A percentile compares a stretch with the other conserved stretches of the same genome.
These are phyloP conservation scores for Nannobrachium achirus DNA, from an alignment of 2,113 vertebrate species.

Conservation along the genomic window DNA sequence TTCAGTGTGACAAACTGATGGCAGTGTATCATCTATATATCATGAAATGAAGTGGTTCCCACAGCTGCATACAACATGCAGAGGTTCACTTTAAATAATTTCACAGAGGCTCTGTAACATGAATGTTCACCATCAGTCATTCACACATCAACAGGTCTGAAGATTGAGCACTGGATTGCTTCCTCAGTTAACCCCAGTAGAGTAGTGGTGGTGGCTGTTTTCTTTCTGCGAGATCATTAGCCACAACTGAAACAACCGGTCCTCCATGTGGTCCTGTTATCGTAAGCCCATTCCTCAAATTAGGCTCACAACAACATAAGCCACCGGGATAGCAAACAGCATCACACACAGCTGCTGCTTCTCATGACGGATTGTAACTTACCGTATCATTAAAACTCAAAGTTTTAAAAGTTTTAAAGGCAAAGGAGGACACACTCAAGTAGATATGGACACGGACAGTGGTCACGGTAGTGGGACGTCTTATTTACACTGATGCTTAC, in stretches of 20 bases:
- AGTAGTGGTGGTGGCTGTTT: constrained; percentile 35
- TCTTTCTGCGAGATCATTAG: constrained; percentile 34
- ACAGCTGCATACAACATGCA: constrained; percentile 25
- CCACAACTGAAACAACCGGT: constrained; percentile 36
- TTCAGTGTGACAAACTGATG: constrained; percentile 54
- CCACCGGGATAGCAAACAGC: constrained; percentile 24
- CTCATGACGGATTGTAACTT: constrained; percentile 22
- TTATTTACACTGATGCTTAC: too few species aligned
- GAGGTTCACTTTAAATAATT: constrained; percentile 43
- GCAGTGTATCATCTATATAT: constrained; percentile 34
- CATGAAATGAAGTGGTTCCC: constrained; percentile 53
- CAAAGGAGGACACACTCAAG: constrained; percentile 16
- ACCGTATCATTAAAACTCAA: constrained; percentile 21
- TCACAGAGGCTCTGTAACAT: constrained; percentile 39
- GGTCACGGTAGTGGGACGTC: too few species aligned
- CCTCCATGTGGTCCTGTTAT: constrained; percentile 21
- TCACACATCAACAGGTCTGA: constrained; percentile 24
- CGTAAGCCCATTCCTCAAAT: constrained; percentile 37
- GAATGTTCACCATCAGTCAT: constrained; percentile 8
- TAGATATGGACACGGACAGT: too few species aligned
- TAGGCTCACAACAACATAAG: constrained; percentile 27
- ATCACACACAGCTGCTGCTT: constrained; percentile 47
- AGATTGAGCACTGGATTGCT: constrained; percentile 29
- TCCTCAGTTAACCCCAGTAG: constrained; percentile 36
- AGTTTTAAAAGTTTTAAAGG: background rate